Percentiles rank a stretch among this genome's conserved stretches.
Conservation (phyloP, 2,797 vertebrate genomes). For the Ptychadena robeensis region DNA sequence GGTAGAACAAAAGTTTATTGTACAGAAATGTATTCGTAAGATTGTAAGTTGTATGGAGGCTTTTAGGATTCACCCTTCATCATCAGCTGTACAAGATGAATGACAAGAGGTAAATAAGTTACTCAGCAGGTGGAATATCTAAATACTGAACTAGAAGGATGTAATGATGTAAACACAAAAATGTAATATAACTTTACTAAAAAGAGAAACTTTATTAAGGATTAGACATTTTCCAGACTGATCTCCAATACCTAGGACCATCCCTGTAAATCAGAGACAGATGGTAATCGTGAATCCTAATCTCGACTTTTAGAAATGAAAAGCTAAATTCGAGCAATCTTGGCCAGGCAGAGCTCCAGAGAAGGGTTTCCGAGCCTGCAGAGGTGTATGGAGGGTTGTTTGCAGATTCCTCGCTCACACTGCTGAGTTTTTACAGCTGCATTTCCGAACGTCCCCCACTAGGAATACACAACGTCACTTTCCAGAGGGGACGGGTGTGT, state of each 20-base stretch:
- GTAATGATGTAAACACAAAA: too few species aligned
- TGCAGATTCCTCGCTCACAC: constrained; percentile 28
- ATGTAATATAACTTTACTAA: too few species aligned
- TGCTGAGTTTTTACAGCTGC: constrained; percentile 58
- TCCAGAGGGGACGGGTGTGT: constrained; percentile 14
- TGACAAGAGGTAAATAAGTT: background rate
- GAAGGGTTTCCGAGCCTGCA: background rate
- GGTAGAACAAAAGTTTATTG: too few species aligned
- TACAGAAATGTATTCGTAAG: too few species aligned
- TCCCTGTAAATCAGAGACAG: background rate
- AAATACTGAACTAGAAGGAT: too few species aligned
- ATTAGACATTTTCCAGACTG: background rate
- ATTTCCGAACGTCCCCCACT: constrained; percentile 17
- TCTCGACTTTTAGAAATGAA: background rate
- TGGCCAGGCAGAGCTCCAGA: background rate
- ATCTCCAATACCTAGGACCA: background rate
- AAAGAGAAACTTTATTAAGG: too few species aligned
- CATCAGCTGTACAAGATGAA: background rate
- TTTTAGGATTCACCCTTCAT: too few species aligned
- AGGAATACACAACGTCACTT: constrained; percentile 14
- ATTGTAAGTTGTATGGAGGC: too few species aligned
- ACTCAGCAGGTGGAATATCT: background rate
- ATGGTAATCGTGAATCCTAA: too few species aligned
- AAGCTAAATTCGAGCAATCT: background rate
- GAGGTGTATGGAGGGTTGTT: constrained; percentile 26